These are phyloP conservation scores for Aplysina aerophoba DNA, from an alignment of 37 sponge, comb jelly and placozoan species.

Conservation along the genomic window DNA sequence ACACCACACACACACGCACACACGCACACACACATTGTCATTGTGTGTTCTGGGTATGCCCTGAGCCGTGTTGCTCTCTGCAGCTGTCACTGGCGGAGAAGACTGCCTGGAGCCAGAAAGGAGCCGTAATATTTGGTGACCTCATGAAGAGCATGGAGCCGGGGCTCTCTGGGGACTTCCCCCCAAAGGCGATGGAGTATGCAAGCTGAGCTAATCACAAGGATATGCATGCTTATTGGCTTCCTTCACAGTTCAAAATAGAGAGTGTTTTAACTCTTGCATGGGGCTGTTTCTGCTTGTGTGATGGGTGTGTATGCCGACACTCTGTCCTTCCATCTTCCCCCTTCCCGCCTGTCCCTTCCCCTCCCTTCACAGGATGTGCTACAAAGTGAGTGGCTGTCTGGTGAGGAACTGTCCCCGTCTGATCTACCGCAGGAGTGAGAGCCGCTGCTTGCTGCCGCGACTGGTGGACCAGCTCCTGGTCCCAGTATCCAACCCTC, in stretches of 20 bases:
- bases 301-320: too few species aligned
- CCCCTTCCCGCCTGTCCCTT: too few species aligned
- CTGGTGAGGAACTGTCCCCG: slow-evolving; percentile 45
- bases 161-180: slow-evolving; percentile 26
- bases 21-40: neutral
- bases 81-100: slow-evolving; percentile 22
- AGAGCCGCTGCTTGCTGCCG: slow-evolving; percentile 46
- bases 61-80: neutral
- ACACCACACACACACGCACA: too few species aligned
- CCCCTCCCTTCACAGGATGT: neutral
- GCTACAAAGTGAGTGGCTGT: slow-evolving; percentile 22
- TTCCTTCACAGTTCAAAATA: too few species aligned
- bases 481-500: slow-evolving; percentile 26
- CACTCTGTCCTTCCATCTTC: too few species aligned
- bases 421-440: slow-evolving; percentile 57
- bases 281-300: too few species aligned
- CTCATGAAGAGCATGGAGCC: slow-evolving; percentile 36
- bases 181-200: slow-evolving; percentile 31
- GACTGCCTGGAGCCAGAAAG: slow-evolving; percentile 24
- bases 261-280: too few species aligned
- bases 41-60: neutral
- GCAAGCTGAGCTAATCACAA: neutral
- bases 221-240: neutral
- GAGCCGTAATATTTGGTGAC: slow-evolving; percentile 31
- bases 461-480: slow-evolving; percentile 47